phyloP scores from a whole-genome alignment of 30 jellyfish, hydroid and myxozoan species.

The Aurelia aurita region DNA sequence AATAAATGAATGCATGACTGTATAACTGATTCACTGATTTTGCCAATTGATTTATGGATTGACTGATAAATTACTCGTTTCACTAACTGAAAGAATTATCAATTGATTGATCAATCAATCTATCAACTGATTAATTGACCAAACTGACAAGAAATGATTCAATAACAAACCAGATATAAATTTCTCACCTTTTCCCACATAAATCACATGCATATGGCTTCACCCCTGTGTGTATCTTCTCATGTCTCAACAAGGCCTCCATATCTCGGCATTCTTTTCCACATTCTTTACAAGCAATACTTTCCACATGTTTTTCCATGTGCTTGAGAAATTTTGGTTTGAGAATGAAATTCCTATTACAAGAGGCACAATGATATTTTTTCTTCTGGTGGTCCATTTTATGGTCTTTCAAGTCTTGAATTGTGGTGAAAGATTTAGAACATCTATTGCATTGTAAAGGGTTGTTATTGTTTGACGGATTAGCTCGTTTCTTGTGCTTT shows the following conservation, averaged over 20 bases:
- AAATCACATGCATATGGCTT: background rate
- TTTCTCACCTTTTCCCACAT: slow-evolving; percentile 4
- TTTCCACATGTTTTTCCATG: background rate
- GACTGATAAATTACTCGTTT: too few species aligned
- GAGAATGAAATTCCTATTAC: background rate
- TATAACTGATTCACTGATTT: too few species aligned
- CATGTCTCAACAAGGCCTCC: slow-evolving; percentile 7
- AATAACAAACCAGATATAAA: background rate
- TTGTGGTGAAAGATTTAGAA: background rate
- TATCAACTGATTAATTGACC: too few species aligned
- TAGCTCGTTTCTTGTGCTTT: background rate
- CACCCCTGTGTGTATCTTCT: background rate
- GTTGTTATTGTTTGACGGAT: background rate
- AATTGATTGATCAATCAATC: too few species aligned
- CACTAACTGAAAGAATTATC: too few species aligned
- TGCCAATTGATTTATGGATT: too few species aligned
- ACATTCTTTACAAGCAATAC: background rate
- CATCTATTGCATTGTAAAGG: background rate
- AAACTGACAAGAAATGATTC: background rate
- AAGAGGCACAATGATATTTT: background rate
- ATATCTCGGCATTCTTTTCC: background rate
- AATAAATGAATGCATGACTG: too few species aligned
- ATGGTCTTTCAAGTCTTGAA: background rate
- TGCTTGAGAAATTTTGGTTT: background rate
- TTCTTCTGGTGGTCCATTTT: background rate